phyloP scores from a whole-genome alignment of 2,113 vertebrate genomes.

The Deroptyus accipitrinus region DNA sequence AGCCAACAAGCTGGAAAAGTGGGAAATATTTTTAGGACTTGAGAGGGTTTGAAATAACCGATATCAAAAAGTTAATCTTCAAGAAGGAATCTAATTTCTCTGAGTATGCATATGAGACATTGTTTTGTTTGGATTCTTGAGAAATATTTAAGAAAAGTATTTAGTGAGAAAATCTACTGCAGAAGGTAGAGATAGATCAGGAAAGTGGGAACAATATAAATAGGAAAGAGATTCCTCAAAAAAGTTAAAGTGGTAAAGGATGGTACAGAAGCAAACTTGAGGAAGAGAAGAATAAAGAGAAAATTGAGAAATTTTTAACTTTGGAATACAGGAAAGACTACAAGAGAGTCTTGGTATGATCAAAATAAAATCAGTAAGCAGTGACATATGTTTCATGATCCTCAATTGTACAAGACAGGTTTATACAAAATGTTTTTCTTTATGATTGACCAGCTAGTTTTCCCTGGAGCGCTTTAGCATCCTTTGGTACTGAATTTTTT shows the following conservation, averaged over 20 bases:
- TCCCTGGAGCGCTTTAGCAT: background rate
- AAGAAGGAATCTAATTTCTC: background rate
- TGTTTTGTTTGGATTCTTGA: background rate
- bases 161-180: background rate
- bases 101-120: background rate
- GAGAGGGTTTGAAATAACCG: background rate
- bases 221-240: background rate
- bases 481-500: slow-evolving; percentile 17
- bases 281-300: background rate
- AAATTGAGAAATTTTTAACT: background rate
- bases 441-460: background rate
- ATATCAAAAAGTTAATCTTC: background rate
- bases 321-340: background rate
- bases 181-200: background rate
- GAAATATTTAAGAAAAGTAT: background rate
- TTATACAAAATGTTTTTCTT: slow-evolving; percentile 3
- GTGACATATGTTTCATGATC: background rate
- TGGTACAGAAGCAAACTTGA: background rate
- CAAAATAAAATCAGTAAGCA: slow-evolving; percentile 11
- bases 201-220: background rate
- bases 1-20: background rate
- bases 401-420: background rate
- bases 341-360: background rate
- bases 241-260: background rate
- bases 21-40: background rate